Percentiles rank a stretch among this genome's conserved stretches.
Conservation (phyloP, 2,797 vertebrate species). For the Fundulus diaphanus region DNA sequence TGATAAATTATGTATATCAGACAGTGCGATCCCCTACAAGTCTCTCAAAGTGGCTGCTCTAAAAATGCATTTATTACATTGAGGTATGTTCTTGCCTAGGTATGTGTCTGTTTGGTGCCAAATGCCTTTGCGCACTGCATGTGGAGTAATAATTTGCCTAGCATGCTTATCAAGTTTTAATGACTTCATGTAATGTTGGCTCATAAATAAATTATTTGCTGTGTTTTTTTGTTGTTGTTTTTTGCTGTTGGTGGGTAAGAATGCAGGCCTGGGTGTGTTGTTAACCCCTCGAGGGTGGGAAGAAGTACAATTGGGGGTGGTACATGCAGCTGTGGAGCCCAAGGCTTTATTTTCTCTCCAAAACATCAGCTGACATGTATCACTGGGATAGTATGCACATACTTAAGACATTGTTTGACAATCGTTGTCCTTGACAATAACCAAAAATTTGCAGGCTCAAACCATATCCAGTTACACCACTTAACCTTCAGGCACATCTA, state of each 20-base stretch:
- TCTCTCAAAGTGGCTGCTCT: conserved; percentile 19
- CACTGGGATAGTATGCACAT: conserved; percentile 64
- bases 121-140: conserved; percentile 62
- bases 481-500: conserved; percentile 50
- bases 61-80: conserved; percentile 30
- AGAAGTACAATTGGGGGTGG: conserved; percentile 46
- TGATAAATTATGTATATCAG: conserved; percentile 21
- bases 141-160: conserved; percentile 62
- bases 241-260: conserved; percentile 63
- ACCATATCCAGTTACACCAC: conserved; percentile 52
- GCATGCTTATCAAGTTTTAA: conserved; percentile 80
- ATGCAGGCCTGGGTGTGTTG: conserved; percentile 70
- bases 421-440: conserved; percentile 32
- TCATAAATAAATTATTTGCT: conserved; percentile 82
- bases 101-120: conserved; percentile 61
- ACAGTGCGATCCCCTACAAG: conserved; percentile 13
- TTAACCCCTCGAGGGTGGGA: conserved; percentile 56
- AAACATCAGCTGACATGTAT: conserved; percentile 69
- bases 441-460: conserved; percentile 36
- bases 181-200: conserved; percentile 80
- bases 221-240: conserved; percentile 62
- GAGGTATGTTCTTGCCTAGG: conserved; percentile 47
- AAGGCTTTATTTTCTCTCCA: conserved; percentile 61
- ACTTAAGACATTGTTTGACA: conserved; percentile 50
- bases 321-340: conserved; percentile 67